These are phyloP conservation scores for Hypena proboscidalis DNA, from an alignment of 2,888 invertebrate species.

Conservation along the genomic window DNA sequence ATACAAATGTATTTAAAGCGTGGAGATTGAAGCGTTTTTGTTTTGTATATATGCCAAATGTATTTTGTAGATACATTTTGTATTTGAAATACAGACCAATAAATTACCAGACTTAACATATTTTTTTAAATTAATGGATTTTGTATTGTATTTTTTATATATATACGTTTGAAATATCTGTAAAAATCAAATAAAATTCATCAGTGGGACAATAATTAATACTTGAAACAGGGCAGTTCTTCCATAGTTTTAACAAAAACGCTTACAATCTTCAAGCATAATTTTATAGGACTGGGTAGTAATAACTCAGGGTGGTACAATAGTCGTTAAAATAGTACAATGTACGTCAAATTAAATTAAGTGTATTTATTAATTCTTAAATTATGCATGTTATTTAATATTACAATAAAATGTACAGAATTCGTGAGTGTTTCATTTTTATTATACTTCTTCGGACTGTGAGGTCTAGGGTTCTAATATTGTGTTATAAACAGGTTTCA, in stretches of 20 bases:
- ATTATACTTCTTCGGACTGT: neutral
- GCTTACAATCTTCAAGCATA: conserved; percentile 11
- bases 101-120: too few species aligned
- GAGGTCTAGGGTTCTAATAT: too few species aligned
- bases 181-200: too few species aligned
- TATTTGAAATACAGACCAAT: neutral
- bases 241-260: too few species aligned
- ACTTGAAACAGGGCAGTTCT: too few species aligned
- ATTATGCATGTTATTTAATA: conserved; percentile 22
- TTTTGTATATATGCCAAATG: neutral
- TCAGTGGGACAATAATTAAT: too few species aligned
- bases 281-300: conserved; percentile 12
- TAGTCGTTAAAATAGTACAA: conserved; percentile 14
- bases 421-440: conserved; percentile 1
- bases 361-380: conserved; percentile 19
- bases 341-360: conserved; percentile 5
- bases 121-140: too few species aligned
- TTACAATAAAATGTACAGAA: conserved; percentile 37
- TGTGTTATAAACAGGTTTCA: too few species aligned
- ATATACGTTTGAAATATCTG: too few species aligned
- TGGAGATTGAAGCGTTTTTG: conserved; percentile 13
- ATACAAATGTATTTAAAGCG: conserved; percentile 18
- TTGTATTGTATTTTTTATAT: too few species aligned
- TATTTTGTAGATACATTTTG: neutral
- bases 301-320: neutral